These are phyloP conservation scores for Erebia ligea DNA, from an alignment of 2,888 invertebrate genomes.

Conservation along the genomic window DNA sequence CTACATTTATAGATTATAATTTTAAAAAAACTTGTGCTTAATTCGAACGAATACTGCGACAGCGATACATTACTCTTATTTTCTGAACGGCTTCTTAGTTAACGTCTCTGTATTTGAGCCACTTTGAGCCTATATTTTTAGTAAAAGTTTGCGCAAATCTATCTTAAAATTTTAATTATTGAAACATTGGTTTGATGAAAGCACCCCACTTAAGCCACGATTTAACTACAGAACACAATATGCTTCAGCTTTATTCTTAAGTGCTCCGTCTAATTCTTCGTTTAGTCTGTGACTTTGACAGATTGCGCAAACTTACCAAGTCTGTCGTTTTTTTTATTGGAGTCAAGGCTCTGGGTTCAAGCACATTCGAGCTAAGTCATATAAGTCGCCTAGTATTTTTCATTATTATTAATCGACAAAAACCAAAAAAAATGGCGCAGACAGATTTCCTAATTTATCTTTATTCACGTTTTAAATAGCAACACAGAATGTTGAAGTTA, in stretches of 20 bases:
- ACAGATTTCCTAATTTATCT: slow-evolving; percentile 17
- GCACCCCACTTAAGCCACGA: background rate
- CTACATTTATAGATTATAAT: slow-evolving; percentile 36
- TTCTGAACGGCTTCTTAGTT: background rate
- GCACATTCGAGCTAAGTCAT: background rate
- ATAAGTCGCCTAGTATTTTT: background rate
- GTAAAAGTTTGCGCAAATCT: slow-evolving; percentile 2
- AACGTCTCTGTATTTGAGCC: slow-evolving; percentile 42
- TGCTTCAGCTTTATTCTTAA: background rate
- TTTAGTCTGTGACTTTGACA: slow-evolving; percentile 4
- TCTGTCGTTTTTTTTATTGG: background rate
- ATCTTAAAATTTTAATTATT: background rate
- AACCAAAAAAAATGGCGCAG: slow-evolving; percentile 52
- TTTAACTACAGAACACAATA: background rate
- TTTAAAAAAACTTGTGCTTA: slow-evolving; percentile 57
- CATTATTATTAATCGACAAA: background rate
- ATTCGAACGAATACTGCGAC: slow-evolving; percentile 68
- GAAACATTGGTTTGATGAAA: background rate
- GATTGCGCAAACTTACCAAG: background rate
- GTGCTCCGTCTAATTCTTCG: background rate
- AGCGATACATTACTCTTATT: slow-evolving; percentile 41
- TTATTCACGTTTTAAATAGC: slow-evolving; percentile 54
- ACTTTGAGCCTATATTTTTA: background rate
- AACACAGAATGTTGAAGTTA: slow-evolving; percentile 70
- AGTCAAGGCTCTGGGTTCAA: slow-evolving; percentile 2